Conservation (phyloP, 1,140 invertebrate species). For the Pseudomyrmex cubaensis region DNA sequence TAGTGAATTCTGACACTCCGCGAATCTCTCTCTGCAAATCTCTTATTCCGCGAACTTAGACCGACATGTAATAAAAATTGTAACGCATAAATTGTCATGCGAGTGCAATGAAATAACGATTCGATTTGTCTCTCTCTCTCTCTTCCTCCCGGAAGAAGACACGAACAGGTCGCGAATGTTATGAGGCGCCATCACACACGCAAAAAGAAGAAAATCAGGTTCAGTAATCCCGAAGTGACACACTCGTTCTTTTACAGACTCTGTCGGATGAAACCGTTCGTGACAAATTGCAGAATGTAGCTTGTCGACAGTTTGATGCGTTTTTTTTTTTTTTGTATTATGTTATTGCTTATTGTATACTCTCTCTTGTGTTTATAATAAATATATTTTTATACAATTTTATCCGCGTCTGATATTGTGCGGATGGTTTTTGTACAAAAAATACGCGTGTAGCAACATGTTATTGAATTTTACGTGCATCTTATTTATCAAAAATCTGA, state of each 20-base stretch:
- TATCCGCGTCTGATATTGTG: too few species aligned
- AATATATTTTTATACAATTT: slow-evolving; percentile 27
- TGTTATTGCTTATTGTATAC: too few species aligned
- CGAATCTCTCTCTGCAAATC: slow-evolving; percentile 32
- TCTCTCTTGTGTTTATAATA: slow-evolving; percentile 20
- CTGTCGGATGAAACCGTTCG: slow-evolving; percentile 33
- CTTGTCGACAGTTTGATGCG: too few species aligned
- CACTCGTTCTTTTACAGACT: slow-evolving; percentile 73
- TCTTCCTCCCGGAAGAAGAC: background rate
- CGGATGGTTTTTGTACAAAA: too few species aligned
- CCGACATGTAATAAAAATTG: slow-evolving; percentile 47
- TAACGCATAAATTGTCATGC: background rate
- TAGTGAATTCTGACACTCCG: slow-evolving; percentile 75
- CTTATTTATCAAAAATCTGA: background rate
- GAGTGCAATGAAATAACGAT: slow-evolving; percentile 4
- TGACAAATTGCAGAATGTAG: slow-evolving; percentile 12
- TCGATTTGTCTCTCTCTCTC: background rate
- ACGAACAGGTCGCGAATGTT: background rate
- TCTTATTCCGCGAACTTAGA: background rate
- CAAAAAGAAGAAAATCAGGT: slow-evolving; percentile 68
- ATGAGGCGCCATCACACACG: slow-evolving; percentile 7
- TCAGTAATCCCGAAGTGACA: slow-evolving; percentile 76
- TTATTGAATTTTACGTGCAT: too few species aligned
- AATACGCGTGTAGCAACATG: too few species aligned
- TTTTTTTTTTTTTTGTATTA: background rate